Percentiles rank a stretch among this genome's conserved stretches.
phyloP scores from a whole-genome alignment of 1,140 invertebrate species.

The Drosophila busckii region DNA sequence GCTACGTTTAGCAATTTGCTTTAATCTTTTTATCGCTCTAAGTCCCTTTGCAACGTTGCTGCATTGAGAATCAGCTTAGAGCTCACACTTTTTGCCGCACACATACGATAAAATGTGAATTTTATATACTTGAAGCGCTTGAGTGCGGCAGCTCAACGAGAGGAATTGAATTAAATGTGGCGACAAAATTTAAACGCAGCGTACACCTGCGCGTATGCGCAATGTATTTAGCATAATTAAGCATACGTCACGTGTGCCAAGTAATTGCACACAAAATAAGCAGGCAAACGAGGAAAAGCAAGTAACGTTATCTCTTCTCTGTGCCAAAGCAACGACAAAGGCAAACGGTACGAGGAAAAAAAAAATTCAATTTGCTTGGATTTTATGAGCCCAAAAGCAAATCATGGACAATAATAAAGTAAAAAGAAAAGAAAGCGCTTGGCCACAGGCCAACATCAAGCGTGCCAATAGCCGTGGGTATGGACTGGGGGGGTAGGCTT shows the following conservation, averaged over 20 bases:
- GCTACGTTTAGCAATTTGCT: too few relatives aligned
- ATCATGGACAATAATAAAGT: conserved; percentile 70
- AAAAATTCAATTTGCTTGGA: conserved; percentile 65
- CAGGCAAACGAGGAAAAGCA: neutral
- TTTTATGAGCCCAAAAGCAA: conserved; percentile 69
- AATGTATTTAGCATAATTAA: conserved; percentile 32
- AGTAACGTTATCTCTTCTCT: too few relatives aligned
- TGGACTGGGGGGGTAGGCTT: neutral
- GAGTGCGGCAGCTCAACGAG: too few relatives aligned
- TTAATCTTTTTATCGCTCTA: too few relatives aligned
- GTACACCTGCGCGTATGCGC: conserved; percentile 23
- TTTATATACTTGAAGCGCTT: too few relatives aligned
- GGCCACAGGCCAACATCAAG: conserved; percentile 13
- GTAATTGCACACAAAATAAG: neutral
- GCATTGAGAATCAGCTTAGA: too few relatives aligned
- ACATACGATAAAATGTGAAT: too few relatives aligned
- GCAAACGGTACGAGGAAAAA: conserved; percentile 19
- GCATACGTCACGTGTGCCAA: conserved; percentile 33
- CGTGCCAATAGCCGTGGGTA: neutral
- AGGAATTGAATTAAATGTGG: too few relatives aligned
- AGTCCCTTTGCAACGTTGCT: too few relatives aligned
- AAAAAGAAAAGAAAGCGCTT: conserved; percentile 22
- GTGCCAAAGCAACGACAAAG: neutral
- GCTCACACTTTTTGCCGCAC: too few relatives aligned
- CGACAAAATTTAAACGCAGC: too few relatives aligned